Conservation (phyloP, 92 coral and sea anemone genomes). For the Porites lobata region DNA sequence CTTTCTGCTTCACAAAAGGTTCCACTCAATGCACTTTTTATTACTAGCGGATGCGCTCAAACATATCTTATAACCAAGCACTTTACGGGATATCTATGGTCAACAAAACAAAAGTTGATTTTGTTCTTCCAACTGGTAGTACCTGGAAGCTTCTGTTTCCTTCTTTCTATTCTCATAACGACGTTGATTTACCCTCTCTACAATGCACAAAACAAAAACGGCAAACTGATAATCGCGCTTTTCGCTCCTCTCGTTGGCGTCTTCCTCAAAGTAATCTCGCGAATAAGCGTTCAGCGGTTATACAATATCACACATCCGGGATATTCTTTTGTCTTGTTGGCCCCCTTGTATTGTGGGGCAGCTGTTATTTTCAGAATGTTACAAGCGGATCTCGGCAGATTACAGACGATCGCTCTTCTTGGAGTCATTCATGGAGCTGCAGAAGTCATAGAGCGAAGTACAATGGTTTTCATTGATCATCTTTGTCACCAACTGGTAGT, state of each 20-base stretch:
- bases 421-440: conserved; percentile 10
- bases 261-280: background rate
- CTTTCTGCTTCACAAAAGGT: background rate
- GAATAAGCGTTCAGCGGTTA: conserved; percentile 10
- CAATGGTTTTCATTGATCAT: background rate
- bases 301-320: conserved; percentile 11
- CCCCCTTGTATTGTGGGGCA: background rate
- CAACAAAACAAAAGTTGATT: background rate
- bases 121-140: background rate
- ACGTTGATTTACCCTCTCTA: background rate
- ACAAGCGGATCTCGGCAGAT: conserved; percentile 20
- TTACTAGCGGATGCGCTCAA: background rate
- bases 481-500: background rate
- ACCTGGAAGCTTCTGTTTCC: background rate
- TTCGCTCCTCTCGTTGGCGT: background rate
- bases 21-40: background rate
- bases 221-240: conserved; percentile 14
- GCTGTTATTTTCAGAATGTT: background rate
- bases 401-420: conserved; percentile 1
- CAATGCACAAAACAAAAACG: background rate
- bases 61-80: background rate
- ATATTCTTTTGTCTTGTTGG: background rate
- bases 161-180: no score
- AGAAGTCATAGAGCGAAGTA: background rate
- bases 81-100: background rate